Conservation (phyloP, 1,140 invertebrate species). For the Procambarus clarkii region DNA sequence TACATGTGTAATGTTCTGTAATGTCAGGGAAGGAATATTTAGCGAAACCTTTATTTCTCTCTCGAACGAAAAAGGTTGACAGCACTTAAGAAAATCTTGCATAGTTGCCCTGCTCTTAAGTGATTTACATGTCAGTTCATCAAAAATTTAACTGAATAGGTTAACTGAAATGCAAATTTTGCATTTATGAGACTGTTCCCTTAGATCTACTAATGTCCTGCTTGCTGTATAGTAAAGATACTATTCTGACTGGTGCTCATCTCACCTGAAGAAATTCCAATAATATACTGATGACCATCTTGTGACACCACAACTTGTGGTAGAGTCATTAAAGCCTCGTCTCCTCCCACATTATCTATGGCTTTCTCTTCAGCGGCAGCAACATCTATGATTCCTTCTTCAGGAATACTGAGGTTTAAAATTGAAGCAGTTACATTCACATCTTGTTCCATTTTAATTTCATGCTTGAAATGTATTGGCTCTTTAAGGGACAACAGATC, state of each 20-base stretch:
- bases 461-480: background rate
- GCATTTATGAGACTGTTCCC: background rate
- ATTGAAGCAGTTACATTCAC: background rate
- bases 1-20: too few relatives aligned
- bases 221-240: slow-evolving; percentile 3
- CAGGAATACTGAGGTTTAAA: background rate
- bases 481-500: background rate
- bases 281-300: background rate
- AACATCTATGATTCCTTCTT: background rate
- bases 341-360: slow-evolving; percentile 10
- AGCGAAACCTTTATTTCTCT: too few relatives aligned
- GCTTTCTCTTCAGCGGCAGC: background rate
- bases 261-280: background rate
- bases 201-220: background rate
- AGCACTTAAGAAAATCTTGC: too few relatives aligned
- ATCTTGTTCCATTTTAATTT: background rate
- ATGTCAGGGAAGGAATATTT: too few relatives aligned
- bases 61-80: too few relatives aligned
- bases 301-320: slow-evolving; percentile 33
- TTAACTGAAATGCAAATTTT: too few relatives aligned
- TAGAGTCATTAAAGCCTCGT: background rate
- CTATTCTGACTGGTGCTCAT: background rate
- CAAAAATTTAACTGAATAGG: too few relatives aligned
- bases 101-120: too few relatives aligned
- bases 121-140: too few relatives aligned